A percentile compares a stretch with the other conserved stretches of the same genome.
These are phyloP conservation scores for Zelostemma sp. DNA, from an alignment of 1,140 invertebrate genomes.

Conservation along the genomic window DNA sequence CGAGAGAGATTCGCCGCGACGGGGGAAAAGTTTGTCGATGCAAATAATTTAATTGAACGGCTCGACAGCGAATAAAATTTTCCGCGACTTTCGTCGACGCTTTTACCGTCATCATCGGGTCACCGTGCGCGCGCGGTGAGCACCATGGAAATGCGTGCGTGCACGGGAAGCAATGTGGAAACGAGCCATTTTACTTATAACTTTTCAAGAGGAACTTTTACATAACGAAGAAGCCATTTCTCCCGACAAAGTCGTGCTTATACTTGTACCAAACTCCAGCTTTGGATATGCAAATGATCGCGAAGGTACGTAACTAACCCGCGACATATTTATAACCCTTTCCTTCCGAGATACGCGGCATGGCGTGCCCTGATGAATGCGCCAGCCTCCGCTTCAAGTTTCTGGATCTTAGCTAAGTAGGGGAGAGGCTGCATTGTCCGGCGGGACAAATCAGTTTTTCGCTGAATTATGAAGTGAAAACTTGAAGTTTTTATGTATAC, in stretches of 20 bases:
- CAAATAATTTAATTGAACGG: conserved; percentile 65
- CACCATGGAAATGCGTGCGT: too few species aligned
- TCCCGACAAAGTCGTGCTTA: conserved; percentile 4
- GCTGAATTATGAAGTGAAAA: too few species aligned
- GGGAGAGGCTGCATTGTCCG: too few species aligned
- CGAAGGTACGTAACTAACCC: conserved; percentile 56
- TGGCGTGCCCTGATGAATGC: conserved; percentile 54
- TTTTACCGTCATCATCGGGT: too few species aligned
- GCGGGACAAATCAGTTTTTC: too few species aligned
- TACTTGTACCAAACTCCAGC: conserved; percentile 52
- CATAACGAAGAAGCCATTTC: conserved; percentile 38
- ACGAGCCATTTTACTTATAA: too few species aligned
- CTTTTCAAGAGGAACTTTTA: too few species aligned
- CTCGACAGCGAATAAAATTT: conserved; percentile 52
- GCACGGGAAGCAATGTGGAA: too few species aligned
- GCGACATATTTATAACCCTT: conserved; percentile 64
- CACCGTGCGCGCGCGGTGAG: too few species aligned
- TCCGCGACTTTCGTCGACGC: too few species aligned
- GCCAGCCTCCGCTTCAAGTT: conserved; percentile 56
- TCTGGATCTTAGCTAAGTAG: conserved; percentile 62
- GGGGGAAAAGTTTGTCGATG: conserved; percentile 47
- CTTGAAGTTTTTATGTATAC: too few species aligned
- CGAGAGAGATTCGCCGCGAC: conserved; percentile 21
- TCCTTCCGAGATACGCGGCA: conserved; percentile 54
- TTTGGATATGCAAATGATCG: conserved; percentile 64